Evolutionary conservation across 1,140 invertebrate genomes (phyloP).

Genomic region (Leptopilina clavipes): DNA sequence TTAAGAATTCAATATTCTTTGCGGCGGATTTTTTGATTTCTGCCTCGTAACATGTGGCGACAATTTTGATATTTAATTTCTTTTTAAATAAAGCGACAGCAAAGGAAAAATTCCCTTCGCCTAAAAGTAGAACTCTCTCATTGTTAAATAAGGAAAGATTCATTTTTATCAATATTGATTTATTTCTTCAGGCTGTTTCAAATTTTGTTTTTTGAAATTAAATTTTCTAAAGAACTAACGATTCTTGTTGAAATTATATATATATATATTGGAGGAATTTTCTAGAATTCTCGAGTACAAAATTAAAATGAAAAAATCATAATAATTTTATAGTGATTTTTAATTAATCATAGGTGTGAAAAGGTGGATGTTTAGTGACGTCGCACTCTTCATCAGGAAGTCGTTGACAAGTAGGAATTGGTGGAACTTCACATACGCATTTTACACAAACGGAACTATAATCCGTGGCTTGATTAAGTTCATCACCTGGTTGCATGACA

Average conservation of each 20-base stretch:
- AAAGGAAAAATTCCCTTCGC: constrained; percentile 80
- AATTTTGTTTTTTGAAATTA: constrained; percentile 18
- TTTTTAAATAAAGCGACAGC: constrained; percentile 67
- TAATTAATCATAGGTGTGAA: too few relatives aligned
- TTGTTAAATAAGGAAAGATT: constrained; percentile 58
- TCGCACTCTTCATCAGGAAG: constrained; percentile 42
- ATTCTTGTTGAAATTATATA: too few relatives aligned
- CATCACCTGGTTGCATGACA: constrained; percentile 58
- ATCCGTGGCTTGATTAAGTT: constrained; percentile 50
- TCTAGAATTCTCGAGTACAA: too few relatives aligned
- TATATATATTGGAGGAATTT: too few relatives aligned
- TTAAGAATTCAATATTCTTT: constrained; percentile 64
- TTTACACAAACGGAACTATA: constrained; percentile 55
- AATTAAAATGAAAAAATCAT: too few relatives aligned
- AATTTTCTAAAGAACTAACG: too few relatives aligned
- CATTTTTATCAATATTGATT: constrained; percentile 51
- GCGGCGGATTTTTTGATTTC: constrained; percentile 50
- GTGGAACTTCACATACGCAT: constrained; percentile 62
- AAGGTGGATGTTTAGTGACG: not conserved
- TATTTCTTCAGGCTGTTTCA: too few relatives aligned
- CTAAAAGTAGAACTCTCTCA: constrained; percentile 70
- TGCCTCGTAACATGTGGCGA: constrained; percentile 66
- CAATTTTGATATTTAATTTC: constrained; percentile 60
- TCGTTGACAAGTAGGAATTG: constrained; percentile 52
- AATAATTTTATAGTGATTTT: too few relatives aligned